Evolutionary conservation across 2,113 vertebrate species (phyloP).

Genomic region (Columba janthina): DNA sequence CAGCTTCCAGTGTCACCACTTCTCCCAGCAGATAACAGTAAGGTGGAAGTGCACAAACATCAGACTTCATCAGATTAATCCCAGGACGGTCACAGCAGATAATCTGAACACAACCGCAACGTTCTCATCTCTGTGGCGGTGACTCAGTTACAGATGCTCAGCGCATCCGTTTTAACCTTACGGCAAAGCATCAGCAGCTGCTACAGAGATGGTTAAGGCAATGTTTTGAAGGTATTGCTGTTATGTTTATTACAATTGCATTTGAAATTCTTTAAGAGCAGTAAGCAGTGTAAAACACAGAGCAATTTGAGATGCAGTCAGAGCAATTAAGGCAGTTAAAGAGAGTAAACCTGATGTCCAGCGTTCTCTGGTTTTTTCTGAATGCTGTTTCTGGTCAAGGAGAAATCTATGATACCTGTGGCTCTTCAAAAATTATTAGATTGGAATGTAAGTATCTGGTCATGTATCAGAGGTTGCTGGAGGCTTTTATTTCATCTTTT

Average conservation of each 20-base stretch:
- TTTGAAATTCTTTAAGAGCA: not conserved
- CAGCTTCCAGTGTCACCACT: no score
- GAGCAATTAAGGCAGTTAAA: not conserved
- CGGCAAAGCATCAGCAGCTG: conserved; percentile 5
- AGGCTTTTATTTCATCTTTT: not conserved
- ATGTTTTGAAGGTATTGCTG: not conserved
- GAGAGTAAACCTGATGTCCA: not conserved
- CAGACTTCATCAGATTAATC: conserved; percentile 48
- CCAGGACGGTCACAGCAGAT: conserved; percentile 52
- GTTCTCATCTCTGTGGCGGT: conserved; percentile 43
- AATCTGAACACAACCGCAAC: conserved; percentile 55
- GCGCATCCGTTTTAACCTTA: not conserved
- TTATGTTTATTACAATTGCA: not conserved
- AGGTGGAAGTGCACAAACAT: conserved; percentile 52
- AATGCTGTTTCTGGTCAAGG: not conserved
- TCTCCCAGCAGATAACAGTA: conserved; percentile 5
- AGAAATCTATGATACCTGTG: not conserved
- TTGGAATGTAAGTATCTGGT: not conserved
- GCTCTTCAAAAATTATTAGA: not conserved
- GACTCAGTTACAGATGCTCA: conserved; percentile 23
- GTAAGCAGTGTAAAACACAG: not conserved
- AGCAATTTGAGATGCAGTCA: not conserved
- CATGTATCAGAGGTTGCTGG: not conserved
- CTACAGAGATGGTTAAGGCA: not conserved
- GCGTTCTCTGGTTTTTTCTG: not conserved